Base-by-base conservation (phyloP, 53 echinoderm and acorn worm genomes). In the Pentamera pediparva region DNA sequence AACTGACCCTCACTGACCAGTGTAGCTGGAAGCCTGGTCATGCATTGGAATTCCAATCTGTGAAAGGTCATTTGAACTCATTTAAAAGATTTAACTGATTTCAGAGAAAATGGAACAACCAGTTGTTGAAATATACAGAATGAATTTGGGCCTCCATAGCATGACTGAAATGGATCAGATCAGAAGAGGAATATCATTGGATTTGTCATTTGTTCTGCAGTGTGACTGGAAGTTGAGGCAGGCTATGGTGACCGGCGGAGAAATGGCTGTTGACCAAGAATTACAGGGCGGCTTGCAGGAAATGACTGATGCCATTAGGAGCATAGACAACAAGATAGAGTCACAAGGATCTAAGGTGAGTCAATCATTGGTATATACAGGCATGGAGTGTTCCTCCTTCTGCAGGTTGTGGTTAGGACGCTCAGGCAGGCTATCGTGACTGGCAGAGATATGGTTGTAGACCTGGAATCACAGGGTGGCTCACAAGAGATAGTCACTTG, bases 191-290 rank as follows among this genome's bases (percentile, higher is more conserved):
- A n/a, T n/a, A n/a, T n/a, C n/a, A 54, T 24, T 7, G 4, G 4
- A 20, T 26, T 13, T 54, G 11, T 21, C 2, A 26, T 61, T 29
- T 10, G 13, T 47, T 24, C 8, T 29, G 12, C 31, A 67, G 67
- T 67, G 67, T 28, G 41, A 67, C 31, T 67, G 67, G 67, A 38
- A 40, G 18, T 25, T 67, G 15, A 67, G 45, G 45, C 67, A 67
- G 27, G 67, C 43, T 5, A 17, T 67, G 43, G 45, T 67, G 0
- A 43, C 67, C 18, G 67, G 67, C 4, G 67, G 67, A 5, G 67
- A 67, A 29, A 43, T 47, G 18, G 67, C 67, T 2, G 67, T 67
- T 6, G 67, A 67, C 67, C 39, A 41, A 37, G 39, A 45, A 26
- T 47, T 67, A 15, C 67, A 67, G 30, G 45, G 45, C 18, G 45